Evolutionary conservation across 1,140 invertebrate species (phyloP).

Genomic region (Drosophila fuyamai): DNA sequence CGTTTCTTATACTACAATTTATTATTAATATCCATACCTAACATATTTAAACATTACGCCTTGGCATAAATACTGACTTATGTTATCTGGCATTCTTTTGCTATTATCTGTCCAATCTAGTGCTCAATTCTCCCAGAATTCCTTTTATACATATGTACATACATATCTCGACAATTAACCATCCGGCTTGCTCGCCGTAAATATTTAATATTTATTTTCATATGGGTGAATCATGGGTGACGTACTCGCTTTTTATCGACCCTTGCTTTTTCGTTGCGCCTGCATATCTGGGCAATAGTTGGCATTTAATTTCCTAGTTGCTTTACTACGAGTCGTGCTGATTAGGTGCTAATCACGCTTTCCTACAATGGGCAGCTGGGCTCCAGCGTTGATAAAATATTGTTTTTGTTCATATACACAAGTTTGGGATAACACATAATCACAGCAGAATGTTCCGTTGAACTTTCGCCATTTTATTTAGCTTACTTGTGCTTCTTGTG

Average conservation of each 20-base stretch:
- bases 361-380: conserved; percentile 15
- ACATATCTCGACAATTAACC: conserved; percentile 3
- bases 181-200: not conserved
- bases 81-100: not conserved
- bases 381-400: conserved; percentile 3
- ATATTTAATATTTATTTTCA: conserved; percentile 15
- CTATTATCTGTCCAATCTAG: not conserved
- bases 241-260: conserved; percentile 18
- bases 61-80: no score
- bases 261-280: not conserved
- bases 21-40: no score
- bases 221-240: conserved; percentile 25
- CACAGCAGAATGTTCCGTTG: conserved; percentile 35
- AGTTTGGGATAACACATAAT: conserved; percentile 2
- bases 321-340: conserved; percentile 18
- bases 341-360: conserved; percentile 53
- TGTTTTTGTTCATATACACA: conserved; percentile 11
- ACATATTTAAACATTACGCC: no score
- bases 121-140: not conserved
- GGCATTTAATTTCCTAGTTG: conserved; percentile 16
- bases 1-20: no score
- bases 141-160: not conserved
- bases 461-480: conserved; percentile 35
- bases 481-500: not conserved
- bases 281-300: conserved; percentile 5